Conservation (phyloP, 2,797 vertebrate species). For the Aeoliscus strigatus region DNA sequence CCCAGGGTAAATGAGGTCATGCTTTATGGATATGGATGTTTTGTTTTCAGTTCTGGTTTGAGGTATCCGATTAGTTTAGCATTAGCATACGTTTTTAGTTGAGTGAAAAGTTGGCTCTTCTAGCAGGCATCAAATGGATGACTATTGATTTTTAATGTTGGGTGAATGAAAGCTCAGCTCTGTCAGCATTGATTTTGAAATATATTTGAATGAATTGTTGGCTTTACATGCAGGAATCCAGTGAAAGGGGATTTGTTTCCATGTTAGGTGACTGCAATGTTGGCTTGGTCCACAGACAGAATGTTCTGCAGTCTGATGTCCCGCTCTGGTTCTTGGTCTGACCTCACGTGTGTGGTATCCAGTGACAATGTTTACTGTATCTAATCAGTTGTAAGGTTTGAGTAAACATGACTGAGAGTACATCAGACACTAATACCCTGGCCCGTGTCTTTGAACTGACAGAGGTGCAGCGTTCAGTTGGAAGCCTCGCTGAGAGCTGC, state of each 20-base stretch:
- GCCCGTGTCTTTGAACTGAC: conserved; percentile 43
- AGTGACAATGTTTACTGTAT: conserved; percentile 57
- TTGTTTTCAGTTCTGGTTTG: conserved; percentile 1
- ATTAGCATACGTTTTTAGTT: too few species aligned
- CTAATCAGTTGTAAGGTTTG: conserved; percentile 52
- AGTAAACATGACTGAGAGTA: conserved; percentile 41
- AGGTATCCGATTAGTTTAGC: too few species aligned
- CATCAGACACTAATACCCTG: conserved; percentile 52
- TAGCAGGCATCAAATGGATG: too few species aligned
- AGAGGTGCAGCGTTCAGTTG: conserved; percentile 16
- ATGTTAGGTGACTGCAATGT: conserved; percentile 13
- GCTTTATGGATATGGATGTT: conserved; percentile 6
- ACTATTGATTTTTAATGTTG: too few species aligned
- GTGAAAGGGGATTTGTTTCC: conserved; percentile 15
- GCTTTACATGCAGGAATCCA: too few species aligned
- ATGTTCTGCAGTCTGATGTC: conserved; percentile 29
- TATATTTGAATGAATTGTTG: too few species aligned
- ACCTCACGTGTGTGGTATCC: conserved; percentile 53
- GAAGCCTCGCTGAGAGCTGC: conserved; percentile 27
- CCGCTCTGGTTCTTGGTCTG: conserved; percentile 51
- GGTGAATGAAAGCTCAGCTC: too few species aligned
- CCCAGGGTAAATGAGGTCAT: neutral
- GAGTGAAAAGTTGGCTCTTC: too few species aligned
- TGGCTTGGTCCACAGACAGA: conserved; percentile 15
- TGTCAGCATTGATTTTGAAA: too few species aligned